phyloP scores from a whole-genome alignment of 2,113 vertebrate species.

The Periophthalmodon schlosseri region DNA sequence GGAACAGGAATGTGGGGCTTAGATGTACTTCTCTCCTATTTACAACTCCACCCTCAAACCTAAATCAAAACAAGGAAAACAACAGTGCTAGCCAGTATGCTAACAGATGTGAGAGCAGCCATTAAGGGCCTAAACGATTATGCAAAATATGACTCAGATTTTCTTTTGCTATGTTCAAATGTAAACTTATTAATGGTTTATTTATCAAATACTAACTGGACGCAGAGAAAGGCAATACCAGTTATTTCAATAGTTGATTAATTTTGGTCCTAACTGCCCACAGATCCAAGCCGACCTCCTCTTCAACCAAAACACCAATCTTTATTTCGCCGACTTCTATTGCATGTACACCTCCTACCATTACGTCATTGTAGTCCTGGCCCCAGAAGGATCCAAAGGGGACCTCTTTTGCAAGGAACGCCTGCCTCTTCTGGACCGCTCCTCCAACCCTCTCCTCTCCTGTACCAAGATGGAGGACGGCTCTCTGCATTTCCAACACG shows the following conservation, averaged over 20 bases:
- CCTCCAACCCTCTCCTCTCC: slow-evolving; percentile 90
- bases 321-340: slow-evolving; percentile 97
- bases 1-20: too few species aligned
- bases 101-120: too few species aligned
- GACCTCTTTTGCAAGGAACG: slow-evolving; percentile 91
- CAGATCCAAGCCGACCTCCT: slow-evolving; percentile 82
- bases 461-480: slow-evolving; percentile 78
- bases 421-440: slow-evolving; percentile 86
- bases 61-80: too few species aligned
- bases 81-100: too few species aligned
- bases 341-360: slow-evolving; percentile 99
- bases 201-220: too few species aligned
- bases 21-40: too few species aligned
- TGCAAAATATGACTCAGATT: too few species aligned
- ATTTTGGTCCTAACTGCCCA: neutral
- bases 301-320: slow-evolving; percentile 90
- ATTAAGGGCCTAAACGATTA: too few species aligned
- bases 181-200: too few species aligned
- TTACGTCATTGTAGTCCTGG: slow-evolving; percentile 91
- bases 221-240: neutral
- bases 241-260: neutral
- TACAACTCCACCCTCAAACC: too few species aligned
- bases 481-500: slow-evolving; percentile 85
- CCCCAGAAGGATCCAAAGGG: slow-evolving; percentile 86
- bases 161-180: too few species aligned